phyloP scores from a whole-genome alignment of 2,888 invertebrate species.

The Drosophila pegasa region DNA sequence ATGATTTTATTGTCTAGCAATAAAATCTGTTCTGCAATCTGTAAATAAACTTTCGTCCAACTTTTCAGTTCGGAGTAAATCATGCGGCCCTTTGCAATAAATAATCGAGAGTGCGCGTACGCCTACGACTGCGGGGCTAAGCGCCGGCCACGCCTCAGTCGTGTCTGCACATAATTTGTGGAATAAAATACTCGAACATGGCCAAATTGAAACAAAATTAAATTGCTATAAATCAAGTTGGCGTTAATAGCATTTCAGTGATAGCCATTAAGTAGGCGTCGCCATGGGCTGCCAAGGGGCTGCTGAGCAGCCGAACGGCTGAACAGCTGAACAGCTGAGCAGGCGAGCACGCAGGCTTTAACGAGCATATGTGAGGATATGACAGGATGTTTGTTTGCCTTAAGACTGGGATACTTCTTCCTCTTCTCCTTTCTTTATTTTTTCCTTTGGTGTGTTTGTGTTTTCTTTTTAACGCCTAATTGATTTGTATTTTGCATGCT shows the following conservation, averaged over 20 bases:
- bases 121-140: slow-evolving; percentile 28
- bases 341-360: slow-evolving; percentile 23
- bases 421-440: too few relatives aligned
- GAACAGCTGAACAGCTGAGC: slow-evolving; percentile 36
- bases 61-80: slow-evolving; percentile 51
- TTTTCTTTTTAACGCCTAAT: slow-evolving; percentile 73
- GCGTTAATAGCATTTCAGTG: slow-evolving; percentile 76
- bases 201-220: slow-evolving; percentile 77
- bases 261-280: slow-evolving; percentile 79
- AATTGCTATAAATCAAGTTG: slow-evolving; percentile 76
- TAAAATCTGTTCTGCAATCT: slow-evolving; percentile 36
- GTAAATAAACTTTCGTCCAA: slow-evolving; percentile 40
- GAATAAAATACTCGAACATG: slow-evolving; percentile 70
- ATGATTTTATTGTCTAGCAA: slow-evolving; percentile 48
- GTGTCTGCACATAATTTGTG: slow-evolving; percentile 80
- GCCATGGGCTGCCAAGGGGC: slow-evolving; percentile 44
- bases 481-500: slow-evolving; percentile 73
- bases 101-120: slow-evolving; percentile 45
- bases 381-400: slow-evolving; percentile 22
- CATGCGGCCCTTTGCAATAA: slow-evolving; percentile 58
- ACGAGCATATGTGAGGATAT: slow-evolving; percentile 26
- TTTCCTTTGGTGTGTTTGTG: neutral
- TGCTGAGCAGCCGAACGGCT: slow-evolving; percentile 32
- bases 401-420: slow-evolving; percentile 15
- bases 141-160: slow-evolving; percentile 65